Base-by-base conservation (phyloP, 2,113 vertebrate genomes). In the Ceratotherium simum region DNA sequence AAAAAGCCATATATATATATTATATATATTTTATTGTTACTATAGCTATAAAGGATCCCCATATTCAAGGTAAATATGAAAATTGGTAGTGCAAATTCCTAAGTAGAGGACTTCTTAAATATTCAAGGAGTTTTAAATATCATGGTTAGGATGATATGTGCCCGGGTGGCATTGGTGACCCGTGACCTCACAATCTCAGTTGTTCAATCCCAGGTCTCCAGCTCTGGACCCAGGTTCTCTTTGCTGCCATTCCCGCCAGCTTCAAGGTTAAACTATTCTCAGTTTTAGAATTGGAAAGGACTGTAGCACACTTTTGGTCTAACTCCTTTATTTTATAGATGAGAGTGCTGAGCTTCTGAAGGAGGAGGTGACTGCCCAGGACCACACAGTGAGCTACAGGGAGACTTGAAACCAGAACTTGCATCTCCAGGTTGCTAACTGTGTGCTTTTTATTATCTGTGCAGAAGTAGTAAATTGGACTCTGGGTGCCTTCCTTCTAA, bases 101-200 rank as follows among this genome's bases (percentile, higher is more conserved):
- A 9, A 56, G 58, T 29, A 16, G 11, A 76, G 78, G n/a, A 42
- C 46, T 65, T 56, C 18, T 36, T 51, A 31, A 82, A 4, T 23
- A 21, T 46, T 83, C 58, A n/a, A 20, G 86, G 73, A 23, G 46
- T 48, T n/a, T 25, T 10, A 12, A 18, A 2, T 56, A 21, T 48
- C 12, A 0, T 7, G 25, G 4, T 11, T n/a, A n/a, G 36, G 6
- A 7, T 13, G 69, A 7, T 46, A 12, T 16, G 29, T 6, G 20
- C 46, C 21, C 18, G 33, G n/a, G 21, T 46, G 17, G 46, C 58
- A 1, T 2, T 13, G n/a, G 58, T 46, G 2, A 29, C 58, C 29
- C 9, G n/a, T 82, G 10, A 46, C 8, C 12, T 3, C 31, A 48
- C 14, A 0, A n/a, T 23, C 16, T n/a, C 78, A 6, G 8, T 69